A percentile compares a stretch with the other conserved stretches of the same genome.
Evolutionary conservation across 2,797 vertebrate genomes (phyloP).

Genomic region (Syndactyla subalaris): DNA sequence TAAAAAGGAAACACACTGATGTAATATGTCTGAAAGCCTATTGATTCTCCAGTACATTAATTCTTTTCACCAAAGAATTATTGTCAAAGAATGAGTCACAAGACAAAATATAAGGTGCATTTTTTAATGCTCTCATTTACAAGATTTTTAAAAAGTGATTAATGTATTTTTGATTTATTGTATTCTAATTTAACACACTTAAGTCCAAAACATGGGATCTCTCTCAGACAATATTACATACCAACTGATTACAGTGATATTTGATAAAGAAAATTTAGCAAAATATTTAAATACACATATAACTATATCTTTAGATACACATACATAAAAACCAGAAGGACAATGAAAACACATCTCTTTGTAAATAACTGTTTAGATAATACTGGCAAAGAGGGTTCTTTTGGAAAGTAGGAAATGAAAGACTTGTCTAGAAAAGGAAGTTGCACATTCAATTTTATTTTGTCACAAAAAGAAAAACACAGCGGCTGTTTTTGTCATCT

Average conservation of each 20-base stretch:
- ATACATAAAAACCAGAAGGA: background rate
- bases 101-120: conserved; percentile 55
- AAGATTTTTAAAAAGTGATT: background rate
- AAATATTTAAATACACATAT: background rate
- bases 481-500: background rate
- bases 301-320: background rate
- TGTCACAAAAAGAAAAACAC: background rate
- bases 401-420: background rate
- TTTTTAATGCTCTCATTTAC: conserved; percentile 29
- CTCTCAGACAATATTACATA: background rate
- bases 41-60: conserved; percentile 74
- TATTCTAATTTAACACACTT: background rate
- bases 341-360: background rate
- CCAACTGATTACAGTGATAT: background rate
- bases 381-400: background rate
- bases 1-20: conserved; percentile 65
- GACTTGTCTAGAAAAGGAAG: background rate
- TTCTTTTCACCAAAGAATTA: conserved; percentile 72
- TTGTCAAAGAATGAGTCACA: conserved; percentile 70
- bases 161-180: background rate
- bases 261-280: background rate
- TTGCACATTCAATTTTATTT: background rate
- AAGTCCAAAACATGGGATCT: background rate
- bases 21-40: conserved; percentile 72
- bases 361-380: background rate